Evolutionary conservation across 1,140 invertebrate genomes (phyloP), one percentile per base, ranked within the genome.

Genomic region (Drosophila rhopaloa): DNA sequence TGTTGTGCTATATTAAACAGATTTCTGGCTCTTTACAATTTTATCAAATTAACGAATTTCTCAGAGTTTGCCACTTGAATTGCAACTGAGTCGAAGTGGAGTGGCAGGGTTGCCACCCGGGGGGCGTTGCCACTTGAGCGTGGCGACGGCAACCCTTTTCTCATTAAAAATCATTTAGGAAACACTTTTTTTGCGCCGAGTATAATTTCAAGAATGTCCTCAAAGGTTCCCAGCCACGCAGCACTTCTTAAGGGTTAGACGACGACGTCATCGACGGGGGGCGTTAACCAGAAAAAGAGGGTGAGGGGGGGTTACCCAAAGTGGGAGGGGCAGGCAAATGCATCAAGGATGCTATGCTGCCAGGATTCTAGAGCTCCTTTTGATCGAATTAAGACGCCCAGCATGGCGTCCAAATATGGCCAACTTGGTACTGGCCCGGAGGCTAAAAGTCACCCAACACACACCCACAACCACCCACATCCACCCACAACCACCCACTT

Each of bases 361-460:
- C 7, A 7, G 55, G 32, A 16, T 4, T 6, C 9, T 37, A 32
- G 38, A 67, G 82, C 67, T 71, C 50, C 83, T 83, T 83, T 84
- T 88, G 84, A 88, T 85, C 74, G 65, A 85, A 85, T 85, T 86
- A 88, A 63, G 65, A 29, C 72, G 54, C 62, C 72, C 85, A 90
- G 85, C 86, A 90, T 90, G 85, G 85, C 81, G 75, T 85, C 76
- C 65, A 90, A 90, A 90, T 90, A 90, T 90, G 85, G 85, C 85
- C 85, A 90, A 90, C 85, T 90, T 90, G 58, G 35, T 44, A 55
- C 65, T 58, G 48, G 61, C 46, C 55, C 50, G 38, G 54, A 35
- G 4, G 35, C 10, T 27, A 5, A 1, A 14, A 19, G 13, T 10
- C 55, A 8, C 46, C 19, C 53, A 29, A 47, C 24, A 47, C 27